phyloP scores from a whole-genome alignment of 2,888 invertebrate genomes.

The Drosophila eohydei region DNA sequence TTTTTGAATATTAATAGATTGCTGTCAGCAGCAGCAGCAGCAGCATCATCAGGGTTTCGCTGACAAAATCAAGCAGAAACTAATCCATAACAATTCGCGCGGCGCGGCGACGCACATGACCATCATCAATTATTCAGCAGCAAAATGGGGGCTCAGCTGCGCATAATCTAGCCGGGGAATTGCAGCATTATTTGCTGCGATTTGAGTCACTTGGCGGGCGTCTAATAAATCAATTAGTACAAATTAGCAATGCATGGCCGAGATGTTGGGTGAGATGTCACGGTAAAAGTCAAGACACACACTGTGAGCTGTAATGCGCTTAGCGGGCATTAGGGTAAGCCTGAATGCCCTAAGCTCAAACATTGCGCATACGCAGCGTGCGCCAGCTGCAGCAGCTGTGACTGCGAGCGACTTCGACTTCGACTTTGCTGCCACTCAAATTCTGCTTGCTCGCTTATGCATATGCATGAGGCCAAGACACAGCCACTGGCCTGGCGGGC shows the following conservation, averaged over 20 bases:
- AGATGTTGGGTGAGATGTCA: background rate
- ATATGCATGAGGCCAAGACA: constrained; percentile 50
- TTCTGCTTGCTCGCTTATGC: constrained; percentile 51
- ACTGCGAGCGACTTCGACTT: constrained; percentile 6
- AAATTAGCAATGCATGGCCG: constrained; percentile 34
- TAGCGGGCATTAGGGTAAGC: constrained; percentile 37
- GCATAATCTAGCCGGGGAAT: constrained; percentile 32
- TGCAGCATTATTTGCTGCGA: constrained; percentile 11
- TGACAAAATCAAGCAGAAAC: constrained; percentile 38
- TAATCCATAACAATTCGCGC: constrained; percentile 50
- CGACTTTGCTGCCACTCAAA: constrained; percentile 28
- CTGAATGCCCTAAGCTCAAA: constrained; percentile 29
- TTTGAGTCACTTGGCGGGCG: constrained; percentile 21
- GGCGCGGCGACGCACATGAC: constrained; percentile 9
- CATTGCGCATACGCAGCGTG: constrained; percentile 59
- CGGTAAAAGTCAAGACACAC: constrained; percentile 34
- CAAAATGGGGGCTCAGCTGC: constrained; percentile 6
- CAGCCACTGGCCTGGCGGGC: background rate
- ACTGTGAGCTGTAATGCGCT: constrained; percentile 44
- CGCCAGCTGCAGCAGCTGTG: constrained; percentile 22
- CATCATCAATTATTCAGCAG: constrained; percentile 51
- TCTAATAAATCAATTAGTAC: constrained; percentile 62
- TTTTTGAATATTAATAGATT: constrained; percentile 61
- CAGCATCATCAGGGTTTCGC: background rate
- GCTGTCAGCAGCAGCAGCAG: constrained; percentile 44